phyloP scores from a whole-genome alignment of 2,113 vertebrate species.

The Natator depressus region DNA sequence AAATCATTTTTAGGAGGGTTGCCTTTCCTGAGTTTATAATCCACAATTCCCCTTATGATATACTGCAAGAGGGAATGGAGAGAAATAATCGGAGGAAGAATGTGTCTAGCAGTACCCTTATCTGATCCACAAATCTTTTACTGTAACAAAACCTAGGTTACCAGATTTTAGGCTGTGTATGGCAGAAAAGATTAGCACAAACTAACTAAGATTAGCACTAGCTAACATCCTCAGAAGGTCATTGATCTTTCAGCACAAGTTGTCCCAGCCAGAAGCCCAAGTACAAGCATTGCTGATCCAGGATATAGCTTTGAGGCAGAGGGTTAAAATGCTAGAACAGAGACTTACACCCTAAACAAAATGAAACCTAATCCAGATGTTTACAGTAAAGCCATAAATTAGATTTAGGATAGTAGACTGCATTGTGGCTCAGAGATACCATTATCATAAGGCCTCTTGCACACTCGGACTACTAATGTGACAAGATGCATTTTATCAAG shows the following conservation, averaged over 20 bases:
- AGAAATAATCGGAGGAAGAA: not conserved
- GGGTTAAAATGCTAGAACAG: not conserved
- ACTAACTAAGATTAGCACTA: not conserved
- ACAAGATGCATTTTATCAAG: not conserved
- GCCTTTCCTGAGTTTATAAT: not conserved
- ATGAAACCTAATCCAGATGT: not conserved
- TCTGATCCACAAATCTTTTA: not conserved
- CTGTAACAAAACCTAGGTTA: not conserved
- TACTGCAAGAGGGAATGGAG: not conserved
- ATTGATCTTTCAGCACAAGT: not conserved
- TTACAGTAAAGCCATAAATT: not conserved
- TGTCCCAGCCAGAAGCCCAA: not conserved
- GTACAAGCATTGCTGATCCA: not conserved
- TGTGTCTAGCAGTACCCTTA: not conserved
- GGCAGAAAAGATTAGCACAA: not conserved
- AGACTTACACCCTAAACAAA: not conserved
- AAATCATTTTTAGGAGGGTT: not conserved
- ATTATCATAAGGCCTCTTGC: not conserved
- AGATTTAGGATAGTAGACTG: not conserved
- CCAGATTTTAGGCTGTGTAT: not conserved
- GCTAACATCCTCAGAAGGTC: not conserved
- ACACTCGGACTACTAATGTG: not conserved
- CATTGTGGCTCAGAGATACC: not conserved
- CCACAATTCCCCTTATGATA: not conserved
- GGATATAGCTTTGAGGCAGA: not conserved